Base-by-base conservation (phyloP, 2,113 vertebrate species). In the Sterna hirundo region DNA sequence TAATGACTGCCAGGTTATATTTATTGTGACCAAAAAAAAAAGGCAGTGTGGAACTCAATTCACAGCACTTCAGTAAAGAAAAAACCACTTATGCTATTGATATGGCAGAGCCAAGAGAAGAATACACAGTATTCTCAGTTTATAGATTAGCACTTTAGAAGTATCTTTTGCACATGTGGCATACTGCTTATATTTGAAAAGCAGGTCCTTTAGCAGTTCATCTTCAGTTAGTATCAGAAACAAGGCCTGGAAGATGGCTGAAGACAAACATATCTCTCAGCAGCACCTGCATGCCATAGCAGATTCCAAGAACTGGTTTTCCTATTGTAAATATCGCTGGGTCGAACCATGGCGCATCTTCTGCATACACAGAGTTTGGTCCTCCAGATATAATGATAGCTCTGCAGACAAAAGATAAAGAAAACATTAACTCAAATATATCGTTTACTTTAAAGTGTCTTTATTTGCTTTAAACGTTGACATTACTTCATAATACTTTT, bases 331-430 rank as follows among this genome's bases (percentile, higher is more conserved):
- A 99, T 96, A 99, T 99, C 18, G 99, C 99, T 7, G 99, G 99
- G 94, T 99, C 99, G 30, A 99, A 99, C 99, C 99, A 99, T 0
- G 99, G 99, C 1, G 99, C 99, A 98, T 99, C 99, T 97, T 99
- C 99, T 46, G 99, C 99, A 78, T 99, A 99, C 69, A 99, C 99
- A 51, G 99, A 99, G 84, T 99, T 99, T 78, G 99, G 99, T 89
- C 99, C 99, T 96, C 99, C 99, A 47, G 99, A 99, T 96, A 99
- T 99, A 83, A 99, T 99, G 93, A 99, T 99, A 51, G 99, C 99
- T 84, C 99, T 99, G 96, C 72, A 90, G 96, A 54, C 57, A 92
- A 55, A 93, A 82, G 54, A 76, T 0, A 21, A 42, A 60, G 27
- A 36, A 64, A 69, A n/a, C 8, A 19, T 55, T 23, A 74, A 42